Evolutionary conservation across 1,140 invertebrate genomes (phyloP).

Genomic region (Ostrea edulis): DNA sequence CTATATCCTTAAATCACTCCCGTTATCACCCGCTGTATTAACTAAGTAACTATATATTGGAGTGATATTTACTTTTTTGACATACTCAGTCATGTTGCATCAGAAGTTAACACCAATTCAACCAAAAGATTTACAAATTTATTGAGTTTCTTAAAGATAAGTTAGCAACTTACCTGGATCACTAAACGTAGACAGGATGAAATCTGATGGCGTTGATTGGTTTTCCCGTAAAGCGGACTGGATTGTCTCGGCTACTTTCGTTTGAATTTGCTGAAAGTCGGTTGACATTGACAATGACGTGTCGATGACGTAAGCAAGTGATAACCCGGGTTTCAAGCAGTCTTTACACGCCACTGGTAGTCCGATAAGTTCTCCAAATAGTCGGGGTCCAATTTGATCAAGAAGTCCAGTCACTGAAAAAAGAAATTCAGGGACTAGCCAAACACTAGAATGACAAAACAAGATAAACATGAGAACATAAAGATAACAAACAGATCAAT

Average conservation of each 20-base stretch:
- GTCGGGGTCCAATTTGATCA: slow-evolving; percentile 32
- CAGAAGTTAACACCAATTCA: too few species aligned
- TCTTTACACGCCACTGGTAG: slow-evolving; percentile 39
- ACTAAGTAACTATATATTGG: too few species aligned
- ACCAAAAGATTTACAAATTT: too few species aligned
- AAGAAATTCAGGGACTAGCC: background rate
- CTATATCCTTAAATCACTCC: too few species aligned
- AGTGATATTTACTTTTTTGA: too few species aligned
- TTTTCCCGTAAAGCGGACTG: slow-evolving; percentile 29
- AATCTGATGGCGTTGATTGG: slow-evolving; percentile 39
- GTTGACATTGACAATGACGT: slow-evolving; percentile 55
- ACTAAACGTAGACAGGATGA: slow-evolving; percentile 57
- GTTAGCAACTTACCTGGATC: slow-evolving; percentile 48
- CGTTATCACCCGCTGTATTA: too few species aligned
- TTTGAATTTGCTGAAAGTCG: slow-evolving; percentile 52
- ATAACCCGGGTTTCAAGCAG: slow-evolving; percentile 34
- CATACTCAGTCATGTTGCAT: too few species aligned
- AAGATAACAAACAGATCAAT: too few species aligned
- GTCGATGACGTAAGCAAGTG: slow-evolving; percentile 58
- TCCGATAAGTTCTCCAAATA: slow-evolving; percentile 47
- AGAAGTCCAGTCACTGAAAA: slow-evolving; percentile 41
- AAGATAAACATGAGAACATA: background rate
- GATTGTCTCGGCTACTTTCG: slow-evolving; percentile 48
- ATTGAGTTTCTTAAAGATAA: too few species aligned
- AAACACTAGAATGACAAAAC: background rate